A percentile compares a stretch with the other conserved stretches of the same genome.
phyloP scores from a whole-genome alignment of 2,888 invertebrate genomes.

The Chloroclystis v-ata region DNA sequence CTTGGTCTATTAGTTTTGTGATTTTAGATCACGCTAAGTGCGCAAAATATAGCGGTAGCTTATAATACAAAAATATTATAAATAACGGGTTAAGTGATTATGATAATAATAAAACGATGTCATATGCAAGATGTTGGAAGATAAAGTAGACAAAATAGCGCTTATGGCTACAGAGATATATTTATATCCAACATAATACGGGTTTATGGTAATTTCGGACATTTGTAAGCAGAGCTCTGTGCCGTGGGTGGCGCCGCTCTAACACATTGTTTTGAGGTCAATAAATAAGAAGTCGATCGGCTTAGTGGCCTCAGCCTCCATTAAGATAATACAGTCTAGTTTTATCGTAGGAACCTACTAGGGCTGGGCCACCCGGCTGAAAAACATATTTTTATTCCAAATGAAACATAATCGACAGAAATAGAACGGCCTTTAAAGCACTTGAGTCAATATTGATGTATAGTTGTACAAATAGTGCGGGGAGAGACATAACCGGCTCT shows the following conservation, averaged over 20 bases:
- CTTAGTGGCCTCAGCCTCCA: not conserved
- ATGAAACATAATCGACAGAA: constrained; percentile 34
- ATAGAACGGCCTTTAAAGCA: constrained; percentile 41
- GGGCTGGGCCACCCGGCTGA: too few species aligned
- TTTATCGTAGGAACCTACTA: too few species aligned
- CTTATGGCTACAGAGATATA: not conserved
- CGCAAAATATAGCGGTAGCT: too few species aligned
- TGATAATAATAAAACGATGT: too few species aligned
- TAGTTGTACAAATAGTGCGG: constrained; percentile 32
- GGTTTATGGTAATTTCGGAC: not conserved
- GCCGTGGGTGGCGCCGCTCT: not conserved
- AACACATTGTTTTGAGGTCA: not conserved
- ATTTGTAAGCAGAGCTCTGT: not conserved
- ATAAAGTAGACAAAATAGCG: too few species aligned
- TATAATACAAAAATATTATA: too few species aligned
- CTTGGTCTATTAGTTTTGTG: too few species aligned
- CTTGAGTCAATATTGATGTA: constrained; percentile 42
- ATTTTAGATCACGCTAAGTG: too few species aligned
- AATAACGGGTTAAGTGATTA: too few species aligned
- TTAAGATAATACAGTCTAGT: not conserved
- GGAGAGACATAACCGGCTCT: constrained; percentile 7
- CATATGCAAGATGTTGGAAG: too few species aligned
- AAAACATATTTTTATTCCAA: constrained; percentile 2
- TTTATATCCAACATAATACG: not conserved
- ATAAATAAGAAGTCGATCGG: not conserved